Evolutionary conservation across 2,113 vertebrate genomes (phyloP), one percentile per base, ranked within the genome.

Genomic region (Hyla sarda): DNA sequence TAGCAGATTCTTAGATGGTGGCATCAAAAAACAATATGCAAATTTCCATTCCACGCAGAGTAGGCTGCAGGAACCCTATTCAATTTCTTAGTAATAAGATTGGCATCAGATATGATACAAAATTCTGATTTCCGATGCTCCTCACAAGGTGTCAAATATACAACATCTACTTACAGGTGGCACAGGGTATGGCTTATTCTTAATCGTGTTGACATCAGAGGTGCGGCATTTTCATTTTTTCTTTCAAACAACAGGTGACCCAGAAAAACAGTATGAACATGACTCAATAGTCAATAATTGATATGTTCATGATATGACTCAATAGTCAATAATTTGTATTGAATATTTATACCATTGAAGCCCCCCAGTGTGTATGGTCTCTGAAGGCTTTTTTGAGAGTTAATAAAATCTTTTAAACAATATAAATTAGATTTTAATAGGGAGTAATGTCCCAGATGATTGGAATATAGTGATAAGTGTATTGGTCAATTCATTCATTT

Each of bases 201-300:
- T 60, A 60, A 60, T 60, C 23, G n/a, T 60, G 58, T 60, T 60
- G 58, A 60, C 58, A 60, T 25, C 58, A 60, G 58, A 25, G 58
- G 58, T 25, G 58, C 1, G 56, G 58, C 58, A 60, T 60, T 25
- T 60, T n/a, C 3, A 1, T n/a, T n/a, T 60, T 60, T 25, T n/a
- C 58, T 25, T 25, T 60, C n/a, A 60, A 60, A 9, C 58, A 60
- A 60, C 8, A 11, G 58, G 7, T 25, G n/a, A 60, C 58, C 25
- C 58, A 60, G 58, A 60, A 60, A 25, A n/a, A 25, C 8, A 60
- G 4, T 58, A 25, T 60, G 58, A 60, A 60, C 6, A 60, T 25
- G 23, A 60, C 58, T 41, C n/a, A n/a, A 11, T 25, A 60, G 58
- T 19, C 58, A 25, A 60, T 25, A n/a, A 60, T 25, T 25, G n/a